phyloP scores from a whole-genome alignment of 2,888 invertebrate species.

The Mayetiola destructor region DNA sequence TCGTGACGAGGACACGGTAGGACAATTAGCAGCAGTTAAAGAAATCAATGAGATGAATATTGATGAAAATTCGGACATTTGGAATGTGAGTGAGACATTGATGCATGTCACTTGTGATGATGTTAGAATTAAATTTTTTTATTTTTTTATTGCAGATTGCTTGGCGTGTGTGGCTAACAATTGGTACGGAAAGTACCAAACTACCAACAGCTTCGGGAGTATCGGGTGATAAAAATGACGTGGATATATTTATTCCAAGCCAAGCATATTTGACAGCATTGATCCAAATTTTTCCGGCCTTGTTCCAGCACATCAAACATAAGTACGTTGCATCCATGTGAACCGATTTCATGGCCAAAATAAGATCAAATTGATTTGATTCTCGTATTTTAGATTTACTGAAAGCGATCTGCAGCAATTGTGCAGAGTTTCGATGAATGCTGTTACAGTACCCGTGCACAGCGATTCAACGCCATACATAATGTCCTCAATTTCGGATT shows the following conservation, averaged over 20 bases:
- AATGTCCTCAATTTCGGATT: conserved; percentile 63
- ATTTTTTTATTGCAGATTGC: conserved; percentile 36
- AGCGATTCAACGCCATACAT: conserved; percentile 69
- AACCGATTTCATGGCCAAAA: no score
- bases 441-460: conserved; percentile 66
- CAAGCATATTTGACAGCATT: conserved; percentile 88
- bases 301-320: conserved; percentile 76
- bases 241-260: conserved; percentile 69
- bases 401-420: conserved; percentile 60
- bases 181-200: conserved; percentile 64
- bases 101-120: neutral
- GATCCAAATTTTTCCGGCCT: conserved; percentile 88
- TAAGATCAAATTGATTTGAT: no score
- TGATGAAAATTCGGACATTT: conserved; percentile 44
- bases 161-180: conserved; percentile 77
- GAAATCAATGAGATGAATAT: conserved; percentile 23
- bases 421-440: conserved; percentile 59
- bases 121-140: neutral
- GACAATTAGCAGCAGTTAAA: conserved; percentile 26
- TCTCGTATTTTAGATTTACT: conserved; percentile 27
- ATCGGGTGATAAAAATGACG: conserved; percentile 25
- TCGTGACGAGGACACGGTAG: conserved; percentile 20
- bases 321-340: no score
- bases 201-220: conserved; percentile 34
- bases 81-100: conserved; percentile 41